Conservation (phyloP, 2,113 vertebrate genomes). For the Elaphurus davidianus region DNA sequence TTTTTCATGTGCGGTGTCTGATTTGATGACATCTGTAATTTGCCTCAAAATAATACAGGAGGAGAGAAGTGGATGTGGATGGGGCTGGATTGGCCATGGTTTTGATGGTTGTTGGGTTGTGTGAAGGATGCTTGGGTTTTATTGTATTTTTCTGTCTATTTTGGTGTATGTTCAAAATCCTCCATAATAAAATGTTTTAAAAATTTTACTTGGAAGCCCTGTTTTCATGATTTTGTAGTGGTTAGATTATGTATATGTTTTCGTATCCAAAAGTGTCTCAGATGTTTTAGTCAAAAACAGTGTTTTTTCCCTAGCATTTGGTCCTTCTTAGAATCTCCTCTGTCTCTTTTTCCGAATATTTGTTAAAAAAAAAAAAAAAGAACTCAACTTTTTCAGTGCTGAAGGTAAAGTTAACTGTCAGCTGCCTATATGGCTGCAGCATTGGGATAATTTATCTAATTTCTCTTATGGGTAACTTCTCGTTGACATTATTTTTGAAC, state of each 20-base stretch:
- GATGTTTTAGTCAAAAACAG: constrained; percentile 14
- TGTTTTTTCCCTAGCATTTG: background rate
- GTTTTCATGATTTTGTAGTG: constrained; percentile 31
- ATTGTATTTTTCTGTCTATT: background rate
- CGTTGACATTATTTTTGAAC: constrained; percentile 89
- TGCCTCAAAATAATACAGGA: constrained; percentile 9
- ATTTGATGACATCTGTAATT: constrained; percentile 17
- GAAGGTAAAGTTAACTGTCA: constrained; percentile 7
- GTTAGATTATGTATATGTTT: background rate
- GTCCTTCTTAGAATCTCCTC: constrained; percentile 13
- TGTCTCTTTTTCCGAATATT: constrained; percentile 21
- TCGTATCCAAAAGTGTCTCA: constrained; percentile 1
- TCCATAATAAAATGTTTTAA: background rate
- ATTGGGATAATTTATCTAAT: constrained; percentile 82
- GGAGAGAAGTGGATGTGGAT: background rate
- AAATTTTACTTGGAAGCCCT: constrained; percentile 4
- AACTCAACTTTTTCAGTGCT: background rate
- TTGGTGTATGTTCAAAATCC: constrained; percentile 19
- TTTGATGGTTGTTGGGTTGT: background rate
- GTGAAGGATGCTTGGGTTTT: background rate
- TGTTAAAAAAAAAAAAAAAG: constrained; percentile 61
- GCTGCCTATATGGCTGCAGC: constrained; percentile 58
- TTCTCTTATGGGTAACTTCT: constrained; percentile 84
- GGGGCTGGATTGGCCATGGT: background rate
- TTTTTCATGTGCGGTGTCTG: background rate